A percentile compares a stretch with the other conserved stretches of the same genome.
Evolutionary conservation across 2,113 vertebrate species (phyloP).

Genomic region (Thinocorus orbignyianus): DNA sequence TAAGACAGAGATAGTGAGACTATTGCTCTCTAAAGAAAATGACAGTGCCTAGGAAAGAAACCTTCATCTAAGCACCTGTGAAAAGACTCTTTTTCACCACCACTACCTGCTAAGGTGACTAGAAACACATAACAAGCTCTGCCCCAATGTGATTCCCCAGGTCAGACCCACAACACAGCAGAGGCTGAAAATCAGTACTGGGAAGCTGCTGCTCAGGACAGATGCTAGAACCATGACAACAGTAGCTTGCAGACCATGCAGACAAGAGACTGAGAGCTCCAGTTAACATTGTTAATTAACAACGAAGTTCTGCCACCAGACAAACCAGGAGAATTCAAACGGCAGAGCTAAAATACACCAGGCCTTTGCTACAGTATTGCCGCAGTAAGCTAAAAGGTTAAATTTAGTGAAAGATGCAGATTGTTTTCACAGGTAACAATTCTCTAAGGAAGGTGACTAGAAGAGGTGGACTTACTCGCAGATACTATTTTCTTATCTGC

Average conservation of each 20-base stretch:
- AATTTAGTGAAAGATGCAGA: background rate
- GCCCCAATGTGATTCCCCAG: background rate
- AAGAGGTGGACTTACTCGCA: background rate
- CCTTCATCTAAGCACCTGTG: background rate
- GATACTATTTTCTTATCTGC: background rate
- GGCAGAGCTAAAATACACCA: background rate
- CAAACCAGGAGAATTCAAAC: background rate
- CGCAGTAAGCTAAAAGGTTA: background rate
- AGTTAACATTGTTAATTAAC: too few relatives aligned
- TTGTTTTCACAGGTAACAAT: background rate
- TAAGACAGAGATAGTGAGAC: background rate
- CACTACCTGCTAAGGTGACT: background rate
- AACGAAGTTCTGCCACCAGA: background rate
- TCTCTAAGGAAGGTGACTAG: background rate
- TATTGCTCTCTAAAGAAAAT: background rate
- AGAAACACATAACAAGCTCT: background rate
- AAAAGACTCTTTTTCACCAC: background rate
- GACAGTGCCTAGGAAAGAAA: background rate
- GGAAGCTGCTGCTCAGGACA: background rate
- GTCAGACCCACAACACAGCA: fast-evolving
- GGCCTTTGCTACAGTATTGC: background rate
- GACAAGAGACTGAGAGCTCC: background rate
- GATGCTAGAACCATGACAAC: background rate
- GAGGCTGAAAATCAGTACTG: background rate
- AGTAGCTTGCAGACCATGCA: background rate